These are phyloP conservation scores for Zaprionus taronus DNA, from an alignment of 1,140 invertebrate genomes.

Conservation along the genomic window DNA sequence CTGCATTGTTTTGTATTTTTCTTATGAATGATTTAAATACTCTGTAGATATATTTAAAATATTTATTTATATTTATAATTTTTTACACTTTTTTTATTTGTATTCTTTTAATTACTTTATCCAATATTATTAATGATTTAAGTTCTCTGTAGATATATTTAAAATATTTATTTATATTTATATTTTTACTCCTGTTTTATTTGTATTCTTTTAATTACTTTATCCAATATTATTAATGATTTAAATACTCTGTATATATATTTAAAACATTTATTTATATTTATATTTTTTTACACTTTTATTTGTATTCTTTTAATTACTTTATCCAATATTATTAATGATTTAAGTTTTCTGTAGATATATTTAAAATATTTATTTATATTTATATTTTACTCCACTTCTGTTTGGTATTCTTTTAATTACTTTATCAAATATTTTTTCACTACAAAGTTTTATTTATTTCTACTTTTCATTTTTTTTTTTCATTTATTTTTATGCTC, in stretches of 20 bases:
- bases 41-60: not conserved
- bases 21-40: no score
- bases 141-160: not conserved
- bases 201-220: constrained; percentile 15
- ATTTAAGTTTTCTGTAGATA: no score
- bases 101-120: constrained; percentile 16
- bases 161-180: constrained; percentile 15
- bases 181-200: no score
- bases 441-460: constrained; percentile 23
- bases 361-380: constrained; percentile 16
- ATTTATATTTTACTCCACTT: constrained; percentile 25
- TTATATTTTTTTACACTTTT: not conserved
- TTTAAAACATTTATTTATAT: constrained; percentile 2
- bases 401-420: constrained; percentile 15
- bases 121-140: constrained; percentile 4
- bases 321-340: no score
- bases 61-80: constrained; percentile 14
- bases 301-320: constrained; percentile 11
- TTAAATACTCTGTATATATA: not conserved
- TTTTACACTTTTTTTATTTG: no score
- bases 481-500: constrained; percentile 15
- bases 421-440: constrained; percentile 19
- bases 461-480: constrained; percentile 25
- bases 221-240: no score
- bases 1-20: not conserved